phyloP scores from a whole-genome alignment of 1,140 invertebrate genomes.

The Chrysoperla carnea region DNA sequence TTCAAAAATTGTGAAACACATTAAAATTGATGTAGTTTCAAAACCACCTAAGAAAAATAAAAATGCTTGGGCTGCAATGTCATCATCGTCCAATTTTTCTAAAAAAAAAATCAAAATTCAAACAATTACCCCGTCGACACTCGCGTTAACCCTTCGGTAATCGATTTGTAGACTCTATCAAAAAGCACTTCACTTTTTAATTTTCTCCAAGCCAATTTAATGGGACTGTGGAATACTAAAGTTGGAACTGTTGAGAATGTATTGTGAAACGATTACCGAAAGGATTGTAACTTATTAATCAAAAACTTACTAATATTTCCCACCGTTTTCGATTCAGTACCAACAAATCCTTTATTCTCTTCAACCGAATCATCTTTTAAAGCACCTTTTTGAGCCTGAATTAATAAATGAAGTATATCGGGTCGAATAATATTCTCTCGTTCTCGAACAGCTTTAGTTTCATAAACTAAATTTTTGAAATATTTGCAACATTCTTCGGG shows the following conservation, averaged over 20 bases:
- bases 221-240: no score
- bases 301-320: neutral
- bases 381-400: conserved; percentile 22
- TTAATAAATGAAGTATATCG: conserved; percentile 26
- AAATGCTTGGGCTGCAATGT: conserved; percentile 20
- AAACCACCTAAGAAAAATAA: conserved; percentile 24
- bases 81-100: conserved; percentile 8
- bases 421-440: conserved; percentile 18
- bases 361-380: conserved; percentile 10
- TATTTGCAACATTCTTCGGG: conserved; percentile 5
- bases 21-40: conserved; percentile 15
- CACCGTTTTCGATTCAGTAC: neutral
- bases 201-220: no score
- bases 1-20: conserved; percentile 19
- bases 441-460: conserved; percentile 19
- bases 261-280: no score
- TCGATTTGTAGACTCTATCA: no score
- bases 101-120: no score
- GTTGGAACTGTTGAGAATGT: no score
- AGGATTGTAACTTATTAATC: no score
- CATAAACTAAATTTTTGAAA: conserved; percentile 15
- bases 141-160: no score
- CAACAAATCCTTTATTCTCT: conserved; percentile 2
- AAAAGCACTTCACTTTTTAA: no score
- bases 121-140: no score